Base-by-base conservation (phyloP, 1,140 invertebrate species). In the Cepaea nemoralis region DNA sequence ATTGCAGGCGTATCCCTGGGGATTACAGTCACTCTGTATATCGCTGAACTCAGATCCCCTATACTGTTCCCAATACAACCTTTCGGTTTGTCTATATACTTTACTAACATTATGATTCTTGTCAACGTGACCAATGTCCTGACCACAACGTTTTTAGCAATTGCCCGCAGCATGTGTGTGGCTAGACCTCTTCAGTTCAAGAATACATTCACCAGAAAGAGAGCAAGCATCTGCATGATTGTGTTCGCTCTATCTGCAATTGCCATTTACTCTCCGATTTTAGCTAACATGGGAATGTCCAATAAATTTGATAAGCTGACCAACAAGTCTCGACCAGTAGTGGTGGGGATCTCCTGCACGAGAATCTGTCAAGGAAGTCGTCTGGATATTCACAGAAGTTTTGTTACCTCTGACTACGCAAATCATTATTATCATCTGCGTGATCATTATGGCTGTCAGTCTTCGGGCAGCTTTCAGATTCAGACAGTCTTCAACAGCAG, bases 331-430 rank as follows among this genome's bases (percentile, higher is more conserved):
- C 16, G 76, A 27, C 22, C 22, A 6, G 22, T n/a, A 10, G 3
- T 10, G 40, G 16, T 78, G 55, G 55, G n/a, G 39, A 19, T 78
- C 76, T 39, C 31, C 55, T 16, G 31, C 16, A 10, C 31, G 76
- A 67, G 35, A 66, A 31, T 5, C 10, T 31, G 31, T 78, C 59
- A 78, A 78, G 59, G 59, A 39, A 27, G 31, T 39, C 33, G 63
- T 78, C 2, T 63, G 45, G 45, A 33, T 10, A 12, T 27, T 76
- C 10, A 10, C 39, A 19, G 27, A 24, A 1, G 40, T 63, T 10
- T 33, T 59, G 1, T 14, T 76, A 31, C 74, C 74, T 33, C 33
- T 67, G n/a, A 10, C 76, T 16, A 40, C 63, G 27, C 76, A 78
- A 22, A 2, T 67, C 22, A 27, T 78, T n/a, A 27, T 78, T 24